These are phyloP conservation scores for Sus cebifrons DNA, from an alignment of 2,797 vertebrate genomes.

Conservation along the genomic window DNA sequence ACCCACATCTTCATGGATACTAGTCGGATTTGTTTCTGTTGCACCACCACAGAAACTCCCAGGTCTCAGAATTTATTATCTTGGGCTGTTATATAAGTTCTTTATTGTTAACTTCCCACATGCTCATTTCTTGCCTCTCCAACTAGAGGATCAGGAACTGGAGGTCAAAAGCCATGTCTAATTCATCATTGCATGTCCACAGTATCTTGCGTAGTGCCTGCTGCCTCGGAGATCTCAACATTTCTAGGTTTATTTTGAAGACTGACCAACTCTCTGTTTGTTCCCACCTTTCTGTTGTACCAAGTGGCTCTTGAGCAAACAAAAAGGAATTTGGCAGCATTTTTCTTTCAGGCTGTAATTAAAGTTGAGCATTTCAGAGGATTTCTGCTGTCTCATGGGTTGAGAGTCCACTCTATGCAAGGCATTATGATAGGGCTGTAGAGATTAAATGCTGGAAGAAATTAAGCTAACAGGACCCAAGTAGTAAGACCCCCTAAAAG, in stretches of 20 bases:
- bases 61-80: background rate
- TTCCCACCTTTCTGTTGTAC: constrained; percentile 48
- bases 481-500: background rate
- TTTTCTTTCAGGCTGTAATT: background rate
- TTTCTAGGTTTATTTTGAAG: constrained; percentile 67
- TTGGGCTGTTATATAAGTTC: background rate
- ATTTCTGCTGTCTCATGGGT: background rate
- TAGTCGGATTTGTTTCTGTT: no score
- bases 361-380: constrained; percentile 57
- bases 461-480: background rate
- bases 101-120: constrained; percentile 43
- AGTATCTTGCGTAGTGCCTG: background rate
- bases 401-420: background rate
- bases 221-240: background rate
- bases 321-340: constrained; percentile 13
- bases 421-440: background rate
- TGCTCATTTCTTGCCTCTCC: constrained; percentile 44
- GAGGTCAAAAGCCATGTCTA: background rate
- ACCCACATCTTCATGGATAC: no score
- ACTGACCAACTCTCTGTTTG: constrained; percentile 35
- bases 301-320: constrained; percentile 37
- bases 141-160: constrained; percentile 17
- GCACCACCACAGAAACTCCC: no score
- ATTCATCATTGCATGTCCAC: background rate
- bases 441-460: background rate